Evolutionary conservation across 2,888 invertebrate species (phyloP).

Genomic region (Tuberolachnus salignus): DNA sequence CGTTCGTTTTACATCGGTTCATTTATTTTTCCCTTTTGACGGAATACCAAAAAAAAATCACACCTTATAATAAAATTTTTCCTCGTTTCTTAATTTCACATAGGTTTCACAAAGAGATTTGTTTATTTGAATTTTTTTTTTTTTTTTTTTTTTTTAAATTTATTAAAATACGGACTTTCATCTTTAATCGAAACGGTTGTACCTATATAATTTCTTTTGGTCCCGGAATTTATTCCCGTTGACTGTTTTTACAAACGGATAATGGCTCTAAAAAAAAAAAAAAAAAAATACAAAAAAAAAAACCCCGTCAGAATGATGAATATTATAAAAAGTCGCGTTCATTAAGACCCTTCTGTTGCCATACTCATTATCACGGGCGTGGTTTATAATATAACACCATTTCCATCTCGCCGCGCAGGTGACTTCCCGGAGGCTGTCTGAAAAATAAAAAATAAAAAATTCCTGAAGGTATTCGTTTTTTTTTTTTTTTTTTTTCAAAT

Average conservation of each 20-base stretch:
- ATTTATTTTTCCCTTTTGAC: too few species aligned
- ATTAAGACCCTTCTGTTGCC: conserved; percentile 43
- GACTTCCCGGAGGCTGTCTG: neutral
- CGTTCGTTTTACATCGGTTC: too few species aligned
- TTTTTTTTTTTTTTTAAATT: too few species aligned
- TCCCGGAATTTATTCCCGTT: conserved; percentile 5
- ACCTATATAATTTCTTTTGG: conserved; percentile 14
- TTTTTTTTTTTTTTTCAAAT: too few species aligned
- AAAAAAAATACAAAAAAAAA: neutral
- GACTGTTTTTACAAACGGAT: conserved; percentile 10
- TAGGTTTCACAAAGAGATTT: too few species aligned
- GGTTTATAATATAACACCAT: conserved; percentile 41
- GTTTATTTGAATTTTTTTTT: too few species aligned
- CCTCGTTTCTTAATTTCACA: too few species aligned
- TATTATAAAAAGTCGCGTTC: conserved; percentile 40
- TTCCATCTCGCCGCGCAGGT: neutral
- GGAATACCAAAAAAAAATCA: too few species aligned
- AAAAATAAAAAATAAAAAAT: conserved; percentile 1
- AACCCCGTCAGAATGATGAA: conserved; percentile 44
- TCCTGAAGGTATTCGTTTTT: conserved; percentile 19
- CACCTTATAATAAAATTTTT: too few species aligned
- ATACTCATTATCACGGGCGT: conserved; percentile 45
- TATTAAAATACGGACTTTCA: neutral
- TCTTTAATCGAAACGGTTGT: conserved; percentile 11
- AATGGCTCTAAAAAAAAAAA: neutral